Evolutionary conservation across 2,113 vertebrate genomes (phyloP), one percentile per base, ranked within the genome.

Genomic region (Rhizomys pruinosus): DNA sequence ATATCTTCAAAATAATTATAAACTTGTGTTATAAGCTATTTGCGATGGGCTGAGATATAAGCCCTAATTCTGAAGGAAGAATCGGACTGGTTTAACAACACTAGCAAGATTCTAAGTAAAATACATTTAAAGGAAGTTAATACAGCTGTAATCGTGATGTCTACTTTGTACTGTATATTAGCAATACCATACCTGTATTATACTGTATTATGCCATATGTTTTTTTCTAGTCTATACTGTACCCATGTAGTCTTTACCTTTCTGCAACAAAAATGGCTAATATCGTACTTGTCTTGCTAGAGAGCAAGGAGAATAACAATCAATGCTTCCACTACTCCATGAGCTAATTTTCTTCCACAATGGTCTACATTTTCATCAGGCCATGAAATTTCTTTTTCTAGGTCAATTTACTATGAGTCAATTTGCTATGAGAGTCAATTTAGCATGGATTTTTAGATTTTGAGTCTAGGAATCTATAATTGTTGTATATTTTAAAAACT

Each of bases 381-480:
- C 91, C 91, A 95, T 90, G 87, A 95, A 93, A 95, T 96, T 95
- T 94, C 76, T 95, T 92, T 96, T 95, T 87, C 87, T 95, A 95
- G 81, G 93, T 95, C 87, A 94, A 94, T 95, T 97, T 96, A 92
- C 73, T 96, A 55, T 84, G 84, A 94, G 76, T 96, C 95, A 96
- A 91, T 97, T 97, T 91, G 29, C 68, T 91, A 94, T 95, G 85
- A 96, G 93, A 95, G 91, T 95, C 93, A 95, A 88, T 90, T 95
- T 95, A 93, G 63, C 81, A 96, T 95, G 29, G 84, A 94, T 92
- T 93, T 95, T 90, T 74, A 91, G 63, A 81, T 85, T 95, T 96
- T 95, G 79, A 90, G 34, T 95, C 25, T 72, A 15, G 63, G 34
- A 47, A 74, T 92, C 29, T 95, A 57, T 90, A 92, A 90, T 85